phyloP scores from a whole-genome alignment of 2,888 invertebrate species.

The Agapostemon virescens region DNA sequence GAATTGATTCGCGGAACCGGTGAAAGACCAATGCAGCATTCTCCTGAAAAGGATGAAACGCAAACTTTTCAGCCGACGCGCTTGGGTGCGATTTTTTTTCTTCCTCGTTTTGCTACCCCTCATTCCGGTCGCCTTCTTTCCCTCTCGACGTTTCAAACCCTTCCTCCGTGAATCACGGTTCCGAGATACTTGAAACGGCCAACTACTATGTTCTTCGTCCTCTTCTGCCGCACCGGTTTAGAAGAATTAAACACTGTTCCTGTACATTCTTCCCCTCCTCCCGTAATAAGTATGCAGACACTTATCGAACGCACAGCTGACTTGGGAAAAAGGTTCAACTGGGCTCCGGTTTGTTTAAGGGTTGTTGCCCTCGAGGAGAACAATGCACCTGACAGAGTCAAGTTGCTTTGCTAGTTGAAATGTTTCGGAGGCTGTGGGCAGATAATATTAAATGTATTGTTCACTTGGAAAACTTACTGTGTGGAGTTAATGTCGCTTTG shows the following conservation, averaged over 20 bases:
- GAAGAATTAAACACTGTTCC: conserved; percentile 36
- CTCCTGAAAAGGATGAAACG: conserved; percentile 65
- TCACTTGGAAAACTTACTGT: neutral
- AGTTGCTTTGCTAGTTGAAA: neutral
- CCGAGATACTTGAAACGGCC: conserved; percentile 19
- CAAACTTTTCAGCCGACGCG: conserved; percentile 62
- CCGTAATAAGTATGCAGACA: neutral
- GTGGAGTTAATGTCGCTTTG: neutral
- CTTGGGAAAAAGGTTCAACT: neutral
- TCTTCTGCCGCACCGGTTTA: neutral
- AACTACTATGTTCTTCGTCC: neutral
- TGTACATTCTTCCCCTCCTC: neutral
- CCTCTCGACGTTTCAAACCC: conserved; percentile 6
- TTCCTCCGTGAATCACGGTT: conserved; percentile 26
- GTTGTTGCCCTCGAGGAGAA: neutral
- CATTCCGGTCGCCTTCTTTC: neutral
- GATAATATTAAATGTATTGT: neutral
- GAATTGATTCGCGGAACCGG: conserved; percentile 65
- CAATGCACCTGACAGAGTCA: neutral
- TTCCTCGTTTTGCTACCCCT: neutral
- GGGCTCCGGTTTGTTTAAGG: neutral
- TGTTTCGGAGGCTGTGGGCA: no score
- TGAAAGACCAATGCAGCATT: conserved; percentile 54
- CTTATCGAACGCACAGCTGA: neutral
- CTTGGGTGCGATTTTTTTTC: conserved; percentile 52